Base-by-base conservation (phyloP, 30 jellyfish, hydroid and myxozoan genomes). In the Phacellophora camtschatica region DNA sequence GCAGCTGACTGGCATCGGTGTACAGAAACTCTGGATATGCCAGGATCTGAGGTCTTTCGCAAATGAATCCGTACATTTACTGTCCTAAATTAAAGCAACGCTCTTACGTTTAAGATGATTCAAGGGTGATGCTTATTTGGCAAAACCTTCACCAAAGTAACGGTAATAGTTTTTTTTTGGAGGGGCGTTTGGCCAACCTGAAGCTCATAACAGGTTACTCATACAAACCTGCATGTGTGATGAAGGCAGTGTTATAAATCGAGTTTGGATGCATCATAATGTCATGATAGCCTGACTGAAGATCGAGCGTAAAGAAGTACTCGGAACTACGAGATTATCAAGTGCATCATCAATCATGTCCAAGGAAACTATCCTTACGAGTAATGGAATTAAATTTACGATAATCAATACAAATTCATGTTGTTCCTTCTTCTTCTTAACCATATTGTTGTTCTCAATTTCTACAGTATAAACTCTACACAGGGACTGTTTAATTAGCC, bases 331-430 rank as follows among this genome's bases (percentile, higher is more conserved):
- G 1, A 73, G 23, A 7, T 35, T 5, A 51, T 73, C 86, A 46
- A 73, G 54, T 13, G 81, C 66, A 48, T 28, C 68, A 27, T 73
- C 77, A 8, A 46, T 46, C 4, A 11, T 51, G 56, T 46, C 18
- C 18, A 9, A 29, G 61, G 4, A 16, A 46, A 12, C 61, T 46
- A 46, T 46, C 61, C 22, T 46, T 46, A 11, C 61, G 61, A 3
- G 61, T 46, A 11, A 77, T 74, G 3, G 85, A 83, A 34, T 87
- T 87, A 8, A 77, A 53, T 12, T 56, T 59, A 16, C 87, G 51
- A 34, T 74, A 74, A 39, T 74, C 87, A 8, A 74, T 12, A 45
- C 94, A 77, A 37, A 87, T 57, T 11, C 61, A 8, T 8, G 61
- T 46, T 3, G 61, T 46, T 8, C 61, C 61, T 3, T 46, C 61